Base-by-base conservation (phyloP, 2,888 invertebrate genomes). In the Steinernema scapterisci region DNA sequence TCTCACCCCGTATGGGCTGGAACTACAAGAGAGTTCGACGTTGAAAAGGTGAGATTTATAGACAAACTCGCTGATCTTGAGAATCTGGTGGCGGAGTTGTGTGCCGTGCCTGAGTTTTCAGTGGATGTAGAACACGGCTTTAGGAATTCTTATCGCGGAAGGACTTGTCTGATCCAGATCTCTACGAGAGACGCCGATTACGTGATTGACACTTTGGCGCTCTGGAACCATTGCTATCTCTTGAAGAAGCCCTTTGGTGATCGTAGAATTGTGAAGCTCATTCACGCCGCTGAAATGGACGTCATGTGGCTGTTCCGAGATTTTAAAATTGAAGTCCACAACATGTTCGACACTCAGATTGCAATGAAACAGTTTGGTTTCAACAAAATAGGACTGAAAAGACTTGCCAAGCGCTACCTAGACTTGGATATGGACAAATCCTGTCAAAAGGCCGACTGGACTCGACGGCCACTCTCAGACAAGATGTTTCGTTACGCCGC, bases 271-370 rank as follows among this genome's bases (percentile, higher is more conserved):
- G 88, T 95, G 0, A 97, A 97, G 91, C 95, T 63, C 5, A 31
- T 31, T n/a, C 63, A 63, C 16, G 1, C 31, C 16, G 93, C 95
- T 0, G 92, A 93, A 74, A 89, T 88, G 76, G 97, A 97, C 87
- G 91, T 97, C n/a, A 89, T 92, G 51, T 97, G 97, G 97, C 89
- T 97, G 38, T 97, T 97, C 88, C 91, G 95, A 25, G 97, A 97
- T 90, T 91, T 97, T 73, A 93, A 95, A 0, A 87, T 97, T 0
- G 97, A 97, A 87, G 89, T 97, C 1, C 95, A 97, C 0, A 95
- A 95, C 80, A 91, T 97, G 92, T 96, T 97, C 88, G 97, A 97
- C 88, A 97, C 97, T 16, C 63, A 63, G 31, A 38, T 25, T 9
- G 63, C 63, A 1, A 63, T 63, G 31, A 5, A 7, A 11, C 16